Percentiles rank a stretch among this genome's conserved stretches.
Evolutionary conservation across 2,113 vertebrate genomes (phyloP).

Genomic region (Prionailurus viverrinus): DNA sequence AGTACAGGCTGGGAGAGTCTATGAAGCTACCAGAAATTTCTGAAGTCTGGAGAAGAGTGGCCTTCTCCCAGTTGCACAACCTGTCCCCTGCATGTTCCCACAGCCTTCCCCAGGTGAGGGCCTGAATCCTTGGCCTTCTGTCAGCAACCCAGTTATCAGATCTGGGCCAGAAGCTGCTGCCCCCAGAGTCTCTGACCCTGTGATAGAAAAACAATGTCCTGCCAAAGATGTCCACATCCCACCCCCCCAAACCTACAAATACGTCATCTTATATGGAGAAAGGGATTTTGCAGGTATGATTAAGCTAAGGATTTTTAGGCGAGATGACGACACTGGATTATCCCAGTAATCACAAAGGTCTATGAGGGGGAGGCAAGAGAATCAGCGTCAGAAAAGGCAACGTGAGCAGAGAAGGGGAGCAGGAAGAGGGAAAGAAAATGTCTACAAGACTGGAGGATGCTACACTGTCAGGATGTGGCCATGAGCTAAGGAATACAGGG

Average conservation of each 20-base stretch:
- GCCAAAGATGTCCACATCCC: neutral
- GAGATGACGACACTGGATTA: neutral
- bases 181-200: neutral
- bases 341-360: neutral
- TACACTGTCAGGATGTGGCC: neutral
- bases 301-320: neutral
- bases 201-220: neutral
- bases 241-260: neutral
- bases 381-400: neutral
- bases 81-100: neutral
- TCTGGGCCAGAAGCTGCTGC: neutral
- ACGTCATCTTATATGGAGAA: neutral
- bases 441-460: neutral
- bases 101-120: neutral
- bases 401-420: neutral
- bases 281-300: neutral
- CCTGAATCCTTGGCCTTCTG: neutral
- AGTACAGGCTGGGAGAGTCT: neutral
- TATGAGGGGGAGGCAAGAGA: neutral
- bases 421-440: fast-evolving
- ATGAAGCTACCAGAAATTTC: neutral
- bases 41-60: neutral
- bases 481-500: neutral
- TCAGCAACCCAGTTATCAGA: neutral
- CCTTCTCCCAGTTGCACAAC: neutral